Conservation (phyloP, 2,888 invertebrate genomes). For the Podotricha telesiphe region DNA sequence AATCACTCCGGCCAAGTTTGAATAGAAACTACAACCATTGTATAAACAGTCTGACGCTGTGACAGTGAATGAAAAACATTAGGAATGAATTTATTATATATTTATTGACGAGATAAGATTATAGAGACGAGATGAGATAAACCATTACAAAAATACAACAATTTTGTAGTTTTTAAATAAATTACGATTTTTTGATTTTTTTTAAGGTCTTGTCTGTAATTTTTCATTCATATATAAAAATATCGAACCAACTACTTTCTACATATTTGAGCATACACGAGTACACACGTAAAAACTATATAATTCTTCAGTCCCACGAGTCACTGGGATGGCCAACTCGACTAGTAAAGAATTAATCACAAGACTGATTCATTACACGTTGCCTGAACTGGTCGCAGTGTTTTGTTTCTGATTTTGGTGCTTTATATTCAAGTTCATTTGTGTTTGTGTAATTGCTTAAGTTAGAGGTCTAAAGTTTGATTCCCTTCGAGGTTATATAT, state of each 20-base stretch:
- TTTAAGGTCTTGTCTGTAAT: too few relatives aligned
- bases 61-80: too few relatives aligned
- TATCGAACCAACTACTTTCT: neutral
- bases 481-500: neutral
- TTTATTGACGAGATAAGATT: too few relatives aligned
- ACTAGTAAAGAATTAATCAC: slow-evolving; percentile 20
- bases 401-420: neutral
- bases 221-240: too few relatives aligned
- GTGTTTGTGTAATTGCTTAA: neutral
- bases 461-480: neutral
- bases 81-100: too few relatives aligned
- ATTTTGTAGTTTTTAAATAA: too few relatives aligned
- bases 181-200: too few relatives aligned
- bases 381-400: neutral
- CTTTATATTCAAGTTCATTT: neutral
- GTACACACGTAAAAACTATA: neutral
- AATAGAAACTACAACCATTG: too few relatives aligned
- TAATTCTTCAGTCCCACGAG: neutral
- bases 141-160: too few relatives aligned
- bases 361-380: slow-evolving; percentile 16
- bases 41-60: too few relatives aligned
- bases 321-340: slow-evolving; percentile 13
- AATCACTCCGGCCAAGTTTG: too few relatives aligned
- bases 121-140: too few relatives aligned
- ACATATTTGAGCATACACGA: neutral